Conservation (phyloP, 2,888 invertebrate genomes). For the Orthonevra nobilis region DNA sequence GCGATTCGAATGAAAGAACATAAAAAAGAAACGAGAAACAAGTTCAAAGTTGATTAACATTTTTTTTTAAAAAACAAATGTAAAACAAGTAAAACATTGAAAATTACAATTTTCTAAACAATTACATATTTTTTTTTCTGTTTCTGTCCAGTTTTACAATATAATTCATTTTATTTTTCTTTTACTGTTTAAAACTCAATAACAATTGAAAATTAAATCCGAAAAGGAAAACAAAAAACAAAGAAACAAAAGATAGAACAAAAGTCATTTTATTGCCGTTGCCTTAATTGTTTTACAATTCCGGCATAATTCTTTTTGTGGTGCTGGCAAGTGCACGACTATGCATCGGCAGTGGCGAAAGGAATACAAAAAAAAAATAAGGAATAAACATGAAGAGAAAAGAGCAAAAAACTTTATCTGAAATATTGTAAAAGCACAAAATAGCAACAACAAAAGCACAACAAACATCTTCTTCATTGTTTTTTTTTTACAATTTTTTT, state of each 20-base stretch:
- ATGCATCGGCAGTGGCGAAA: slow-evolving; percentile 20
- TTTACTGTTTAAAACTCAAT: slow-evolving; percentile 13
- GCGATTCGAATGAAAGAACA: too few relatives aligned
- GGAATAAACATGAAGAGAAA: not conserved
- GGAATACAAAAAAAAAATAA: not conserved
- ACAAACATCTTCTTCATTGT: slow-evolving; percentile 34
- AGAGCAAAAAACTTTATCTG: slow-evolving; percentile 4
- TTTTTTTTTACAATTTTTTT: slow-evolving; percentile 6
- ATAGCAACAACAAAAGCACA: slow-evolving; percentile 3
- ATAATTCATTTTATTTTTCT: not conserved
- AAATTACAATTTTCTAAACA: slow-evolving; percentile 71
- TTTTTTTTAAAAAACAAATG: slow-evolving; percentile 5
- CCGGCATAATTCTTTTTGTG: not conserved
- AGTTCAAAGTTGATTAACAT: slow-evolving; percentile 9
- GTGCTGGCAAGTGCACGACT: not conserved
- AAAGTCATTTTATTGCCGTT: slow-evolving; percentile 19
- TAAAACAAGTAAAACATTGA: slow-evolving; percentile 12
- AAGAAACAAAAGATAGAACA: slow-evolving; percentile 15
- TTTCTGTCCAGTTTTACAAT: slow-evolving; percentile 16
- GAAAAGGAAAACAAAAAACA: not conserved
- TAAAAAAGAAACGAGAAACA: slow-evolving; percentile 9
- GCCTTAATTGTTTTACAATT: slow-evolving; percentile 1
- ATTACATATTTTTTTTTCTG: slow-evolving; percentile 75
- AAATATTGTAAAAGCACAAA: slow-evolving; percentile 21
- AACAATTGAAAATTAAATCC: slow-evolving; percentile 15